phyloP scores from a whole-genome alignment of 2,797 vertebrate species.

The Gadopsis bispinosus region DNA sequence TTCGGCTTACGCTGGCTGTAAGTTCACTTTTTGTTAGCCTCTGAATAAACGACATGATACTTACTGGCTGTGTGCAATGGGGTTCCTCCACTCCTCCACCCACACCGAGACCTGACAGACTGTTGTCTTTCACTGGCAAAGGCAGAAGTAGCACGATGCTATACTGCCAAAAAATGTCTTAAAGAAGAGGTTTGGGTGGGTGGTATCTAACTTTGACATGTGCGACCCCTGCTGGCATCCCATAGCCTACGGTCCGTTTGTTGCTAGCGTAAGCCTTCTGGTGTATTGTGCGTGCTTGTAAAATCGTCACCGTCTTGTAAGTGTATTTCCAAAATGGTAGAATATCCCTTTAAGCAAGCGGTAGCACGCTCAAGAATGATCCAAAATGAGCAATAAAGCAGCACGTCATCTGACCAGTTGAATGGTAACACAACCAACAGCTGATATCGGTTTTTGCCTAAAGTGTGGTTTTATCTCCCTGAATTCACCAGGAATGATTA shows the following conservation, averaged over 20 bases:
- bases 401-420: neutral
- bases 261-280: neutral
- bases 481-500: conserved; percentile 13
- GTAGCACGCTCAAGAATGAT: neutral
- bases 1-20: no score
- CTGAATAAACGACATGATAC: no score
- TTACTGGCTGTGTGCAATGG: no score
- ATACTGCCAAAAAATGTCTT: neutral
- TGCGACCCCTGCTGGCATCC: no score
- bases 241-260: neutral
- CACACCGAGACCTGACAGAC: no score
- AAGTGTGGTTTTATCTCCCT: conserved; percentile 3
- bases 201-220: no score
- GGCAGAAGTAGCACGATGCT: neutral
- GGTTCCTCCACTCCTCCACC: no score
- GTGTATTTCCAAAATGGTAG: neutral
- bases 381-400: neutral
- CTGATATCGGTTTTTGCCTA: neutral
- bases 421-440: neutral
- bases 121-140: neutral
- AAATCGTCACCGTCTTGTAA: neutral
- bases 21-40: no score
- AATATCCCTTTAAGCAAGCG: neutral
- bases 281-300: neutral
- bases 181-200: neutral